phyloP scores from a whole-genome alignment of 2,888 invertebrate genomes.

The Rotaria socialis region DNA sequence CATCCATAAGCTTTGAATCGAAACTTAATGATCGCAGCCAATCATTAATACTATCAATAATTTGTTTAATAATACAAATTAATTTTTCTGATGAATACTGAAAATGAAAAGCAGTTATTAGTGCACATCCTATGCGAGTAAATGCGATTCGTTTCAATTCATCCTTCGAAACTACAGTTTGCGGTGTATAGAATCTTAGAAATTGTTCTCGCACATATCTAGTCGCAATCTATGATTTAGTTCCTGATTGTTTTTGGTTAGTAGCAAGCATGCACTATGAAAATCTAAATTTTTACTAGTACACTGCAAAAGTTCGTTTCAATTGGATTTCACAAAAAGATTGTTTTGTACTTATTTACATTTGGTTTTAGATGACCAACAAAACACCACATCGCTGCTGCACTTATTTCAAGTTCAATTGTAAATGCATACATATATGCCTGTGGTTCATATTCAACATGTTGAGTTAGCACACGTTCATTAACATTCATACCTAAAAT shows the following conservation, averaged over 20 bases:
- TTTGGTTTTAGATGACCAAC: slow-evolving; percentile 68
- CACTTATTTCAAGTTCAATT: slow-evolving; percentile 90
- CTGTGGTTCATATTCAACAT: slow-evolving; percentile 85
- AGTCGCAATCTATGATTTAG: no score
- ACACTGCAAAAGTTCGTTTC: no score
- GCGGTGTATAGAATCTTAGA: no score
- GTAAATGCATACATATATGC: slow-evolving; percentile 96
- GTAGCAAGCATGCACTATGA: no score
- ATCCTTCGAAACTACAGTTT: no score
- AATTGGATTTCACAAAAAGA: no score
- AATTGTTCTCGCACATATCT: no score
- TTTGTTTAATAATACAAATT: neutral
- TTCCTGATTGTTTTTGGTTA: no score
- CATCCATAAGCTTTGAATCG: neutral
- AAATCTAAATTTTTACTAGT: no score
- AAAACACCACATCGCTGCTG: slow-evolving; percentile 95
- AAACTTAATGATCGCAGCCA: neutral
- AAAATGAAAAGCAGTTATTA: neutral
- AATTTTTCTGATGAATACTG: neutral
- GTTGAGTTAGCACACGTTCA: slow-evolving; percentile 78
- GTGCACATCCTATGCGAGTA: no score
- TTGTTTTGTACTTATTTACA: neutral
- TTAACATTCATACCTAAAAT: slow-evolving; percentile 81
- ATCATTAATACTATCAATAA: neutral
- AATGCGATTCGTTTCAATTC: no score